Percentiles rank a stretch among this genome's conserved stretches.
phyloP scores from a whole-genome alignment of 2,888 invertebrate genomes.

The Tenthredo amoena region DNA sequence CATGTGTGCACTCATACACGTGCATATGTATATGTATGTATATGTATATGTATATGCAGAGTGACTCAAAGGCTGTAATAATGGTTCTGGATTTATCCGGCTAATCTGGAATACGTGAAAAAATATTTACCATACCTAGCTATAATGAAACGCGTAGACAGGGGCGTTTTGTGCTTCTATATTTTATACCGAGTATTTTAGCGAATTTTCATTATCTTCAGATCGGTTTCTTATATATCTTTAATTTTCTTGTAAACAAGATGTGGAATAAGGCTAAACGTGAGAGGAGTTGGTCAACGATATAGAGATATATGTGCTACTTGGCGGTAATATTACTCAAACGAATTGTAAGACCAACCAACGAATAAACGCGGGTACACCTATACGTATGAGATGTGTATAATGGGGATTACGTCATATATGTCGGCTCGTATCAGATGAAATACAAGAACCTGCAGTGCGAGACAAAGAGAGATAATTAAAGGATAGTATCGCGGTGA shows the following conservation, averaged over 20 bases:
- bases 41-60: background rate
- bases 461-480: background rate
- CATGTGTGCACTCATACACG: background rate
- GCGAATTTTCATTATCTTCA: background rate
- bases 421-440: background rate
- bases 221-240: background rate
- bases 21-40: background rate
- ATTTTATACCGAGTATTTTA: background rate
- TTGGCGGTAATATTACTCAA: background rate
- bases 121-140: no score
- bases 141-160: no score
- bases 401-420: constrained; percentile 21
- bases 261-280: background rate
- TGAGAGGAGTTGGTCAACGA: background rate
- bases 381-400: background rate
- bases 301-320: background rate
- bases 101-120: background rate
- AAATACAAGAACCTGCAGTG: background rate
- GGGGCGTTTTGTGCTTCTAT: background rate
- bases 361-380: background rate
- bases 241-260: background rate
- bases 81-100: background rate
- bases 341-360: constrained; percentile 17
- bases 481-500: background rate
- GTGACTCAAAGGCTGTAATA: background rate